Conservation (phyloP, 2,888 invertebrate species). For the Melikaiella ostensackeni region DNA sequence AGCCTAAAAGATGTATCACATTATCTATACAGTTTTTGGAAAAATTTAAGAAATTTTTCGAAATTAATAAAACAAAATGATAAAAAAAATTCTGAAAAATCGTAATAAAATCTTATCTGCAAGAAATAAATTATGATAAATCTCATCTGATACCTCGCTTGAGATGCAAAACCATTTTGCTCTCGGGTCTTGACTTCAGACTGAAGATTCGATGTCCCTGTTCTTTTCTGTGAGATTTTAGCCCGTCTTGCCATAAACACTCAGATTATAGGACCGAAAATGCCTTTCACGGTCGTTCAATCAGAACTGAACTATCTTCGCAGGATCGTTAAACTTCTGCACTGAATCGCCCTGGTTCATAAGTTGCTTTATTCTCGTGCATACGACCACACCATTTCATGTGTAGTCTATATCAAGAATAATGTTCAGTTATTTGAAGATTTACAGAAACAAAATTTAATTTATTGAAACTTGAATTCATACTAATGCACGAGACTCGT, state of each 20-base stretch:
- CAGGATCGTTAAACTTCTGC: not conserved
- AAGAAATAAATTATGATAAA: too few species aligned
- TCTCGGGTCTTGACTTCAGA: too few species aligned
- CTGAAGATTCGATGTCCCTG: not conserved
- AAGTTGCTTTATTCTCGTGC: not conserved
- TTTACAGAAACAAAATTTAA: not conserved
- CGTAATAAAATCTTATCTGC: too few species aligned
- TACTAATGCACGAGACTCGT: too few species aligned
- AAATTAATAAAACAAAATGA: too few species aligned
- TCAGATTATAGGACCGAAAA: conserved; percentile 5
- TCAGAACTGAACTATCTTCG: not conserved
- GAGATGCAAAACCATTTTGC: too few species aligned
- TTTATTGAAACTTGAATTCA: too few species aligned
- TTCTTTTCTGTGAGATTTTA: not conserved
- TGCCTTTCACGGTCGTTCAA: conserved; percentile 6
- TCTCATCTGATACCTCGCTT: too few species aligned
- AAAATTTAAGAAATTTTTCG: too few species aligned
- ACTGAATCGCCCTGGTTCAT: not conserved
- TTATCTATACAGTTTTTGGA: too few species aligned
- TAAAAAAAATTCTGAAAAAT: too few species aligned
- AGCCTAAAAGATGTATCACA: too few species aligned
- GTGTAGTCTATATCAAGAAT: not conserved
- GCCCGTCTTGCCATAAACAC: not conserved
- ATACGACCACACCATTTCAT: not conserved
- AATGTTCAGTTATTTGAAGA: not conserved